Base-by-base conservation (phyloP, 2,888 invertebrate genomes). In the Andrena camellia region DNA sequence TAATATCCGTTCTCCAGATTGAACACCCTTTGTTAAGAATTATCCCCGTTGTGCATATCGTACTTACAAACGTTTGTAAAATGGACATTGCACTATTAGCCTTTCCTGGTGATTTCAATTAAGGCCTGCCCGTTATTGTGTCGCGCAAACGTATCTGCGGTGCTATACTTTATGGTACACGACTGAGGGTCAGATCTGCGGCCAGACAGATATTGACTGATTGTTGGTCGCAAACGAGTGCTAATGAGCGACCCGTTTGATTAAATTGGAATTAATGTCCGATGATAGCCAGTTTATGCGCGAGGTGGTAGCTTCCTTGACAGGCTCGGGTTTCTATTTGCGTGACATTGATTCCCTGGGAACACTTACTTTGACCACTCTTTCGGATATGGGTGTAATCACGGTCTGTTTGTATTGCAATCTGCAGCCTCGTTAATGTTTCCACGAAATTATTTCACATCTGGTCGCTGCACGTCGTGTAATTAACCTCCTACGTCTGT, bases 241-340 rank as follows among this genome's bases (percentile, higher is more conserved):
- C 60, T 83, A 81, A 83, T 77, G 77, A 83, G 73, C 59, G 54
- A 57, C 60, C 42, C 48, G 77, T 26, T 48, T 69, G 77, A 81
- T 81, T 70, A 52, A 50, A 66, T 66, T 66, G 66, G 42, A 72
- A 77, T 69, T 75, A 81, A 69, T 59, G 77, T 66, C 23, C 72
- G 64, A 70, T 69, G 54, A 54, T 31, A 26, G 64, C 10, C n/a
- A 5, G 13, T 59, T 71, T 63, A 57, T 50, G 33, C 48, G 8
- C 8, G 35, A 26, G 26, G 13, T 57, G 48, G 29, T 42, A 82
- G 52, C 20, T 20, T 20, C 75, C 71, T 60, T 13, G 17, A 6
- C 23, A 23, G 54, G 48, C 31, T 74, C 70, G 62, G 66, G 42
- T 48, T 60, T 64, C 48, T 35, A 73, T 69, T 64, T 62, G 59